Conservation (phyloP, 2,888 invertebrate genomes). For the Graphium colonna region DNA sequence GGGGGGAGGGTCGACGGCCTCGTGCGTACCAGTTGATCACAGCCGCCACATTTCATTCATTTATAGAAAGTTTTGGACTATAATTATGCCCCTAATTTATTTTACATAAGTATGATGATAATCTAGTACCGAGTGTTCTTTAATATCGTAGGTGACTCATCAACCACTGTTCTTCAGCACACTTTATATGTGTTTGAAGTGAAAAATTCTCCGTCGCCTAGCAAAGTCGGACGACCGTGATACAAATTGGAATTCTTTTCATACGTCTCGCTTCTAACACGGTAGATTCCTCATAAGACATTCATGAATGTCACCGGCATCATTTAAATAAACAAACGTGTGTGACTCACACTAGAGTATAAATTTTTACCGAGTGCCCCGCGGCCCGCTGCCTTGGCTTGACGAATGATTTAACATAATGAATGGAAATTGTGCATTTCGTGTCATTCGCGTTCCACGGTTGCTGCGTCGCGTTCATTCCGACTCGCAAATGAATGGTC, state of each 20-base stretch:
- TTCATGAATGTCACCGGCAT: slow-evolving; percentile 12
- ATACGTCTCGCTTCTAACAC: slow-evolving; percentile 7
- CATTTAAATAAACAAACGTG: slow-evolving; percentile 10
- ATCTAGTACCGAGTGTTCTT: too few relatives aligned
- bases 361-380: not conserved
- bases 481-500: too few relatives aligned
- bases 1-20: too few relatives aligned
- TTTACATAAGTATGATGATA: too few relatives aligned
- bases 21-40: too few relatives aligned
- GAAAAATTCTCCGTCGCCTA: not conserved
- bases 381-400: not conserved
- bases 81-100: too few relatives aligned
- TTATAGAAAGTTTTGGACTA: too few relatives aligned
- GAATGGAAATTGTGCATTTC: slow-evolving; percentile 16
- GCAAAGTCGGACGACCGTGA: slow-evolving; percentile 2
- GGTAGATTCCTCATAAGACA: slow-evolving; percentile 6
- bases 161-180: too few relatives aligned
- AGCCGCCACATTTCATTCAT: too few relatives aligned
- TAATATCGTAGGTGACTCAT: too few relatives aligned
- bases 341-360: slow-evolving; percentile 5
- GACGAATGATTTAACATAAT: slow-evolving; percentile 17
- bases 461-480: not conserved
- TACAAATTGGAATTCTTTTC: slow-evolving; percentile 5
- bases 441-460: not conserved
- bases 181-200: too few relatives aligned